Evolutionary conservation across 2,797 vertebrate genomes (phyloP), one percentile per base, ranked within the genome.

Genomic region (Threskiornis aethiopicus): DNA sequence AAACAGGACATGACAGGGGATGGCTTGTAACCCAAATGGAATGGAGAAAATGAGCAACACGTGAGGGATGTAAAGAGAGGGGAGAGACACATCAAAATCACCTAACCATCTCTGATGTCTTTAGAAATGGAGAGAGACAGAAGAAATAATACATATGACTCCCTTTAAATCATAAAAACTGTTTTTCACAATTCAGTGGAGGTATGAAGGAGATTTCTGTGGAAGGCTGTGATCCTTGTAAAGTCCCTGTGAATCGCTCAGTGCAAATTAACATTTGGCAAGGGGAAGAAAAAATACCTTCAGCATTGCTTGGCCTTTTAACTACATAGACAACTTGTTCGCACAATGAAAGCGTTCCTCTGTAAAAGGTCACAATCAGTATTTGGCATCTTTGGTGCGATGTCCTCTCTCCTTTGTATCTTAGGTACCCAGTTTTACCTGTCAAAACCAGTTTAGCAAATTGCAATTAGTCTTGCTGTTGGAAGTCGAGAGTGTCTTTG

Each of bases 81-180:
- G 51, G 59, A 90, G 77, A 93, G 89, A 73, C 84, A 78, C 91
- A 81, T 87, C 82, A 90, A 93, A 92, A 91, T 91, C 95, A 71
- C 87, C 92, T 93, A 87, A 76, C 84, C 95, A 93, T 96, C 90
- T 94, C 95, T 94, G 91, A 96, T 94, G 84, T 88, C 92, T 95
- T 93, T 64, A 69, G 77, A 93, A 76, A 96, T 41, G 71, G 89
- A 83, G 55, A 87, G 94, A 90, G 93, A 75, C 73, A 51, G 83
- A 91, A 80, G 90, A 89, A 94, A 75, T 84, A 90, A 86, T 88
- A 86, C 87, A 25, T 90, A 77, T 57, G 87, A 91, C 90, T 90
- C 88, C 58, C 93, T 93, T 91, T 93, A 89, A 94, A 93, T 90
- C 91, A 46, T 42, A 59, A 75, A 51, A 81, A n/a, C 62, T 81